A percentile compares a stretch with the other conserved stretches of the same genome.
These are phyloP conservation scores for Lophotriccus pileatus DNA, from an alignment of 2,797 vertebrate species.

Conservation along the genomic window DNA sequence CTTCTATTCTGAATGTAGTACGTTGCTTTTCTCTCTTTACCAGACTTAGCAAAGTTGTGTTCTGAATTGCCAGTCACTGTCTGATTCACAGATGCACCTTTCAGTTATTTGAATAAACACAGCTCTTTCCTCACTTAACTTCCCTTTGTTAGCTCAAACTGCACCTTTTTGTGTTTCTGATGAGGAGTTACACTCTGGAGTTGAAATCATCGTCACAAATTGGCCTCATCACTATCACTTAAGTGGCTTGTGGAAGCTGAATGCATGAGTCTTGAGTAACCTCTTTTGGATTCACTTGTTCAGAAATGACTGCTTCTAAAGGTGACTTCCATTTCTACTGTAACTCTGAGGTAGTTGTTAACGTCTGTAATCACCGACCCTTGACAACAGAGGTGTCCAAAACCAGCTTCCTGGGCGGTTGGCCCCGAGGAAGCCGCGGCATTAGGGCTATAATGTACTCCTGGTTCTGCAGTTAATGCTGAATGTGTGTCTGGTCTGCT, in stretches of 20 bases:
- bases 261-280: conserved; percentile 24
- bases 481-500: conserved; percentile 33
- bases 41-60: conserved; percentile 14
- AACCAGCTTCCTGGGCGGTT: background rate
- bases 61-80: conserved; percentile 53
- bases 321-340: conserved; percentile 40
- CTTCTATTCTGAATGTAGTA: conserved; percentile 46
- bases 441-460: background rate
- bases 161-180: conserved; percentile 33
- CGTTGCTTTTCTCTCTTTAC: conserved; percentile 47
- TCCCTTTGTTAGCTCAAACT: conserved; percentile 16
- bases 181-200: conserved; percentile 25
- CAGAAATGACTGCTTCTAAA: conserved; percentile 16
- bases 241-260: conserved; percentile 34
- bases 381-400: background rate
- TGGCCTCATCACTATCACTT: conserved; percentile 27
- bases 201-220: conserved; percentile 21
- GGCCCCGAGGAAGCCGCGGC: background rate
- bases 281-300: conserved; percentile 3
- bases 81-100: conserved; percentile 59
- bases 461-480: background rate
- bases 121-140: conserved; percentile 2
- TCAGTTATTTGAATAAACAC: conserved; percentile 38
- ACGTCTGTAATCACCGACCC: background rate
- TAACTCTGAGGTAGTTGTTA: background rate